Evolutionary conservation across 53 echinoderm and acorn worm genomes (phyloP), one percentile per base, ranked within the genome.

Genomic region (Arbacia lixula): DNA sequence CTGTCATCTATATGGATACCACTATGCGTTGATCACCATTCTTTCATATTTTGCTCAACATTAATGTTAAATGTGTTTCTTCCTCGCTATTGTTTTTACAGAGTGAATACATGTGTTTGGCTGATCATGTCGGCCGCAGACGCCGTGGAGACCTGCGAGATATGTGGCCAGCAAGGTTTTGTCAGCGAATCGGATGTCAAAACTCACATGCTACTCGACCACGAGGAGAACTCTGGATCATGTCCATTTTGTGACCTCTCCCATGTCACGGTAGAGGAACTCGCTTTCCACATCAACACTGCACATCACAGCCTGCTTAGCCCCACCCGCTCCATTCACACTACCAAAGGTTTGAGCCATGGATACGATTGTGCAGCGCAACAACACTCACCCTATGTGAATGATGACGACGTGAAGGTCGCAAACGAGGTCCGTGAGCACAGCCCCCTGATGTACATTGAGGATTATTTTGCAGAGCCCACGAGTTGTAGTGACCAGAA

Each of bases 181-280:
- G 19, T 80, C 37, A 84, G 85, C 2, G 90, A 84, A 24, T 83
- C 74, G 20, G 90, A 90, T 60, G 81, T 94, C 36, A 83, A 58
- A 43, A 90, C 88, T 36, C 98, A 98, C 62, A 90, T 98, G 92
- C 69, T 88, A 1, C 72, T 86, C 42, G 94, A 83, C 35, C 98
- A 98, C 66, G 92, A 90, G 63, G 85, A 87, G 63, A 77, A 88
- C 67, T 86, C 75, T 10, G 87, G 86, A 49, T 60, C 78, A 21
- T 98, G 98, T 60, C 98, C 97, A 12, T 42, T 98, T 53, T 98
- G 98, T 83, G 92, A 98, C 74, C 89, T 98, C 25, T 76, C 55
- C 16, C 88, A 90, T 42, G 36, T 98, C 57, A 90, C 87, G 11
- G 31, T 90, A 16, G 91, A 94, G 19, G 94, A 98, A 55, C 73